Base-by-base conservation (phyloP, 2,797 vertebrate species). In the Echeneis naucrates region DNA sequence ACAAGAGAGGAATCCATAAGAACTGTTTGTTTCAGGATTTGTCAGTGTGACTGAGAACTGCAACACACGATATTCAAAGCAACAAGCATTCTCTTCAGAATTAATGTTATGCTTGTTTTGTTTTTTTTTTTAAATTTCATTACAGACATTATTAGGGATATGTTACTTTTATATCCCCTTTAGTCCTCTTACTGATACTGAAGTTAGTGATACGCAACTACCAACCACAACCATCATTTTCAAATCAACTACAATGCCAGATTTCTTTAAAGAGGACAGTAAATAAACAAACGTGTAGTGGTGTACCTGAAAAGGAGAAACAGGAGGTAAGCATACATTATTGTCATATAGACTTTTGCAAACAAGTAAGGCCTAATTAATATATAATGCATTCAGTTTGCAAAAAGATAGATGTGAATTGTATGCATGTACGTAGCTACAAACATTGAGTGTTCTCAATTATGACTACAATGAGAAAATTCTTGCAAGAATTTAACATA, bases 1-100 rank as follows among this genome's bases (percentile, higher is more conserved):
- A 75, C 54, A 68, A 61, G 50, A 74, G 24, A 85, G 68, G 80
- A 80, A 89, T 87, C 52, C 57, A 70, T 24, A 5, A 56, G n/a
- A n/a, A n/a, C n/a, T n/a, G n/a, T n/a, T n/a, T n/a, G n/a, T n/a
- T n/a, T n/a, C n/a, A n/a, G n/a, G n/a, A n/a, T n/a, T n/a, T n/a
- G n/a, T n/a, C n/a, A n/a, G n/a, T n/a, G n/a, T n/a, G n/a, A n/a
- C 66, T 69, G 38, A 38, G 8, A 44, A 68, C 40, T 54, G 16
- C 17, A n/a, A 38, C 71, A 55, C 32, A 68, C 17, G 16, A 44
- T 54, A 8, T 35, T 27, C 8, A 53, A 38, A 68, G 33, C 52
- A 21, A 17, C 17, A 37, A 13, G 13, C 26, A n/a, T 52, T 67
- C 51, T 56, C 13, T n/a, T n/a, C n/a, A n/a, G n/a, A n/a, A n/a